Conservation (phyloP, 2,888 invertebrate genomes). For the Netelia virgata region DNA sequence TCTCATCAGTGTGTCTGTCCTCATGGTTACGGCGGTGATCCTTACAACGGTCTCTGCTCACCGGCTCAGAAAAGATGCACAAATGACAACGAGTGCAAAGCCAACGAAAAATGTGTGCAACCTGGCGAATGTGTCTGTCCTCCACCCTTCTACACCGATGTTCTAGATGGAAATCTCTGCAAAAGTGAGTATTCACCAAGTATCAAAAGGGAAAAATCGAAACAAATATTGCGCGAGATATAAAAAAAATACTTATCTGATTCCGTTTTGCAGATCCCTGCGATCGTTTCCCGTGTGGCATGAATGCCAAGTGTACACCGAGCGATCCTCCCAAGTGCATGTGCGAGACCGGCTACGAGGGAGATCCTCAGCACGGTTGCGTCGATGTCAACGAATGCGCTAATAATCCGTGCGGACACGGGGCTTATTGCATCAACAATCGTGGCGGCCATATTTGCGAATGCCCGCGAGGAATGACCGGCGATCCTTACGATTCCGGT, state of each 20-base stretch:
- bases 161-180: constrained; percentile 93
- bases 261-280: constrained; percentile 88
- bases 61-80: constrained; percentile 93
- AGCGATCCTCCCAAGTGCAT: constrained; percentile 95
- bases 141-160: constrained; percentile 95
- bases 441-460: constrained; percentile 94
- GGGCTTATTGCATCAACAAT: constrained; percentile 95
- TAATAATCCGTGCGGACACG: constrained; percentile 93
- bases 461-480: constrained; percentile 93
- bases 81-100: constrained; percentile 92
- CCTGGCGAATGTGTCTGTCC: constrained; percentile 97
- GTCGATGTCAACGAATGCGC: constrained; percentile 95
- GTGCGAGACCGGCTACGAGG: constrained; percentile 94
- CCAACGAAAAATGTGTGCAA: constrained; percentile 96
- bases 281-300: constrained; percentile 95
- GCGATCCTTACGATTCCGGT: constrained; percentile 94
- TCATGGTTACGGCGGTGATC: constrained; percentile 92
- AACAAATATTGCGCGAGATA: neutral
- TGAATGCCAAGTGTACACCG: constrained; percentile 95
- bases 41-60: constrained; percentile 93
- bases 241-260: neutral
- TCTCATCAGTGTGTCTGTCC: constrained; percentile 93
- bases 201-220: neutral
- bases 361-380: constrained; percentile 94
- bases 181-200: constrained; percentile 87